phyloP scores from a whole-genome alignment of 2,888 invertebrate genomes.

The Lordiphosa andalusiaca region DNA sequence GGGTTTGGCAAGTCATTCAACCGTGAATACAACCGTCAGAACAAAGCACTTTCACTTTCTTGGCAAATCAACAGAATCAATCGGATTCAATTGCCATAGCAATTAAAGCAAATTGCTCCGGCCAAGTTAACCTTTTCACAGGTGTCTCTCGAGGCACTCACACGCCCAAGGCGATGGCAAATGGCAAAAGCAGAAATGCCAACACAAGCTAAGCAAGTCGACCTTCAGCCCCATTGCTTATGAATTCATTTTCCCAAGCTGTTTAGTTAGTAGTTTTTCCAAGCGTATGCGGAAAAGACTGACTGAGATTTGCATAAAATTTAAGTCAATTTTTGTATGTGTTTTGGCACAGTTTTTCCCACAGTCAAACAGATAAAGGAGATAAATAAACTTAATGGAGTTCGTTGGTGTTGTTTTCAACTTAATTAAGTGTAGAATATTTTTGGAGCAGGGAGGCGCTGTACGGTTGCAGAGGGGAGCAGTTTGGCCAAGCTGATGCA shows the following conservation, averaged over 20 bases:
- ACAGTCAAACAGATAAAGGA: constrained; percentile 15
- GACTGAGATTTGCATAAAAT: constrained; percentile 65
- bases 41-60: constrained; percentile 55
- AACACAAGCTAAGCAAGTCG: constrained; percentile 30
- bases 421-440: constrained; percentile 52
- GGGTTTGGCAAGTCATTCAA: constrained; percentile 28
- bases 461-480: too few species aligned
- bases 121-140: constrained; percentile 54
- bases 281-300: constrained; percentile 68
- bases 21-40: constrained; percentile 39
- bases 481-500: constrained; percentile 60
- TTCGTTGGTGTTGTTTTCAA: neutral
- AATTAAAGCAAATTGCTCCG: constrained; percentile 42
- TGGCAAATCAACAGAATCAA: constrained; percentile 20
- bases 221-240: constrained; percentile 57
- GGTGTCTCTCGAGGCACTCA: constrained; percentile 26
- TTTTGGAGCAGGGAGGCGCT: constrained; percentile 20
- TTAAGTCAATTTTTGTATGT: constrained; percentile 16
- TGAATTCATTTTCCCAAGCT: constrained; percentile 53
- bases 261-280: constrained; percentile 47
- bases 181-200: constrained; percentile 35
- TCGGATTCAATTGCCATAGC: constrained; percentile 26
- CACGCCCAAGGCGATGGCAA: constrained; percentile 60
- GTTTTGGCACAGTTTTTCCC: constrained; percentile 45
- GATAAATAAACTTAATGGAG: constrained; percentile 38